phyloP scores from a whole-genome alignment of 2,888 invertebrate species.

The Copidosoma aretas region DNA sequence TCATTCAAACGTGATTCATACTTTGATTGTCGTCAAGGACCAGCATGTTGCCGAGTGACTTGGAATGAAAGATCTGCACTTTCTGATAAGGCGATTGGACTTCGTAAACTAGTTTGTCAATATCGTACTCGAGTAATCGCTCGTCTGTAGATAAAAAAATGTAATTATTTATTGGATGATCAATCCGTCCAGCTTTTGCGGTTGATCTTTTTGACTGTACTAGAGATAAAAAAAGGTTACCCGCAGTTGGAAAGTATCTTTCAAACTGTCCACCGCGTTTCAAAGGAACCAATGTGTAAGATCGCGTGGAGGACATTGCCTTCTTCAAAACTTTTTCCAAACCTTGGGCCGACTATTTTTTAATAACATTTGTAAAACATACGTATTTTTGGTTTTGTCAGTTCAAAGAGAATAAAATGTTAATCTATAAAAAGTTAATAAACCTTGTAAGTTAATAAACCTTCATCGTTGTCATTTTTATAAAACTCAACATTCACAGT shows the following conservation, averaged over 20 bases:
- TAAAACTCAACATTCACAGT: background rate
- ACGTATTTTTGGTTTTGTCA: background rate
- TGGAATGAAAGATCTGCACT: conserved; percentile 89
- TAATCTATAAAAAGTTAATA: no score
- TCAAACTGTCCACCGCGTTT: conserved; percentile 78
- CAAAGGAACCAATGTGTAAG: conserved; percentile 69
- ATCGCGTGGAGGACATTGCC: background rate
- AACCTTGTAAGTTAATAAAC: background rate
- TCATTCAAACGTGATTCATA: conserved; percentile 55
- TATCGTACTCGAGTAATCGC: conserved; percentile 87
- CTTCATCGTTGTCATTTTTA: background rate
- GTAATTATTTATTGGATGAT: background rate
- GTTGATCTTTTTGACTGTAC: background rate
- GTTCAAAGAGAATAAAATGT: background rate
- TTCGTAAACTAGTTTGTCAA: conserved; percentile 82
- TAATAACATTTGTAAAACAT: background rate
- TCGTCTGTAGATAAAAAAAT: conserved; percentile 74
- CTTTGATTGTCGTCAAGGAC: conserved; percentile 92
- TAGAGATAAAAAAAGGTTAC: conserved; percentile 66
- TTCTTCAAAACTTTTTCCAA: background rate
- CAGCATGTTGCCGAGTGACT: conserved; percentile 86
- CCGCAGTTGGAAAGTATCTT: conserved; percentile 84
- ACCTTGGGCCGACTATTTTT: background rate
- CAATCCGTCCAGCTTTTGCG: no score
- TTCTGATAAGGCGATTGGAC: conserved; percentile 85